Evolutionary conservation across 2,797 vertebrate genomes (phyloP).

Genomic region (Schizothorax lantsangensis): DNA sequence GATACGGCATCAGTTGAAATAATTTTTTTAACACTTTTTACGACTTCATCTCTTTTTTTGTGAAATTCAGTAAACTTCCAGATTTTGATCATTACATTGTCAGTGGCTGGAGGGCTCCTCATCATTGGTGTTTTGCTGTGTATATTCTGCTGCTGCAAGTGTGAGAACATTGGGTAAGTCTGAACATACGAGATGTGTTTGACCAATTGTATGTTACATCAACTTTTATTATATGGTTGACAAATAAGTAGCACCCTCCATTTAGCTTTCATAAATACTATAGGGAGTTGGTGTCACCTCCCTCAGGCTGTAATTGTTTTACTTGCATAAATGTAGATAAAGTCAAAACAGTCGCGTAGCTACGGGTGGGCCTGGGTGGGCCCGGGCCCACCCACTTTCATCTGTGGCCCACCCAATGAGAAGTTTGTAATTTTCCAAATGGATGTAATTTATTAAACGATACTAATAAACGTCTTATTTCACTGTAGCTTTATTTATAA

Average conservation of each 20-base stretch:
- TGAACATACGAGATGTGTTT: not conserved
- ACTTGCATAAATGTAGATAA: not conserved
- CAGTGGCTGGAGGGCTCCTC: slow-evolving; percentile 82
- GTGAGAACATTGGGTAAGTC: slow-evolving; percentile 84
- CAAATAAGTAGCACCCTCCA: not conserved
- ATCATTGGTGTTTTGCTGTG: slow-evolving; percentile 84
- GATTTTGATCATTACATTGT: slow-evolving; percentile 88
- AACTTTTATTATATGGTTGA: slow-evolving; percentile 9
- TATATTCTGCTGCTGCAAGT: slow-evolving; percentile 91
- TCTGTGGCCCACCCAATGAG: too few species aligned
- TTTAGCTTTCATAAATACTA: not conserved
- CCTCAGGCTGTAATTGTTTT: not conserved
- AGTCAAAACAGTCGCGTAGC: not conserved
- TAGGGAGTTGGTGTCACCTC: not conserved
- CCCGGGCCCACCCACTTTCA: too few species aligned
- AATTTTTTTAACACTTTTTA: too few species aligned
- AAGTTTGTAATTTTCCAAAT: too few species aligned
- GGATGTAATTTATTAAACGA: too few species aligned
- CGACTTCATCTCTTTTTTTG: not conserved
- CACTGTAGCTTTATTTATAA: too few species aligned
- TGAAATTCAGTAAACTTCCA: slow-evolving; percentile 90
- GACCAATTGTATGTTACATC: not conserved
- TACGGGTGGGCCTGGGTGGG: too few species aligned
- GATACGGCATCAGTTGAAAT: not conserved
- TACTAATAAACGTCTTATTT: too few species aligned